These are phyloP conservation scores for Puntigrus tetrazona DNA, from an alignment of 2,113 vertebrate genomes.

Conservation along the genomic window DNA sequence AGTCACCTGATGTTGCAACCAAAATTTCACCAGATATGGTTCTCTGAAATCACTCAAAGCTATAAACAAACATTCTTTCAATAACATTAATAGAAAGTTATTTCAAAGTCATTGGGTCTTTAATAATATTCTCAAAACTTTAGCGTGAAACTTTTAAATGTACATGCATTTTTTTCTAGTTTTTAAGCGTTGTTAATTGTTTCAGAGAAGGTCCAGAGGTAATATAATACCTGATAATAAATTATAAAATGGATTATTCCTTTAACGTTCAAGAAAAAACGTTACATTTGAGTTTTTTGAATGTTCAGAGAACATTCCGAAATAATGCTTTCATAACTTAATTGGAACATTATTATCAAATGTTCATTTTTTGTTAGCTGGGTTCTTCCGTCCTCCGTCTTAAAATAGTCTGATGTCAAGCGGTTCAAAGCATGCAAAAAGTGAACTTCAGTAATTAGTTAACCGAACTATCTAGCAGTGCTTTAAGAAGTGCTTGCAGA, in stretches of 20 bases:
- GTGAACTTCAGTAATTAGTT: background rate
- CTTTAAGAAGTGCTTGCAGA: background rate
- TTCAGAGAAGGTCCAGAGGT: background rate
- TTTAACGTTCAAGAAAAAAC: too few species aligned
- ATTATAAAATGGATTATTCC: background rate
- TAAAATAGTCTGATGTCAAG: background rate
- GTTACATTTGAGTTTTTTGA: background rate
- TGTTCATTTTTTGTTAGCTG: background rate
- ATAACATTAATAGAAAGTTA: too few species aligned
- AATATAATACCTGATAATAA: background rate
- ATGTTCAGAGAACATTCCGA: background rate
- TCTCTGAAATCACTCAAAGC: too few species aligned
- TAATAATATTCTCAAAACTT: too few species aligned
- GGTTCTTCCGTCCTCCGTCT: background rate
- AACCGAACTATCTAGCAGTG: background rate
- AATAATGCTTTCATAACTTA: background rate
- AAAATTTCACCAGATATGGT: too few species aligned
- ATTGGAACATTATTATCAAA: background rate
- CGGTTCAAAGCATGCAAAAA: background rate
- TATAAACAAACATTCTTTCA: too few species aligned
- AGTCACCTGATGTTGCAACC: too few species aligned
- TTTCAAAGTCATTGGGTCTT: too few species aligned
- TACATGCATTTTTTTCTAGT: too few species aligned
- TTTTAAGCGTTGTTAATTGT: too few species aligned
- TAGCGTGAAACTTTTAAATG: too few species aligned